Base-by-base conservation (phyloP, 1,140 invertebrate species). In the Arion vulgaris region DNA sequence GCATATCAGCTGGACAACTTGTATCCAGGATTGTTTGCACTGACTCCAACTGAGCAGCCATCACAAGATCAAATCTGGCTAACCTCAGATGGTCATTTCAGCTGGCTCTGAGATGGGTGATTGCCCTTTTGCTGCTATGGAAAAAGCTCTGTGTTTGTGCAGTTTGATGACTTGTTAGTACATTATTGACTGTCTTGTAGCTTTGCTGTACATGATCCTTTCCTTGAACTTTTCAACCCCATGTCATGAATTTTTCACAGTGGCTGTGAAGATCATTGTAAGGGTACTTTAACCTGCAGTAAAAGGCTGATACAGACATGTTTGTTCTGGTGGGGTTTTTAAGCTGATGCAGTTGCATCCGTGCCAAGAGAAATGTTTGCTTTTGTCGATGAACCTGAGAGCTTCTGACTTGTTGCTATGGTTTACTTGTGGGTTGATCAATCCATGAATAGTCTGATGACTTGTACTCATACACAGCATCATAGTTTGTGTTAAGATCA, bases 1-100 rank as follows among this genome's bases (percentile, higher is more conserved):
- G 38, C 68, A 49, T 80, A 80, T 49, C 39, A 41, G 36, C 68
- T 69, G 39, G 76, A 78, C 62, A 38, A 2, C 23, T 41, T 78
- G n/a, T 32, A 34, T 78, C 53, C 51, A 38, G n/a, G 36, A 5
- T 38, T n/a, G 38, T 45, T n/a, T 72, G 68, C 26, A 38, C 51
- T 53, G 74, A 73, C 71, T 73, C 41, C 1, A 26, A 5, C 36
- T 73, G 1, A 2, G 71, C 71, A 73, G 36, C 26, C 41, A 7
- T 41, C 38, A 71, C 1, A 45, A 71, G 4, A 71, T 17, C 38
- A 41, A 28, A 32, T 17, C 34, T 39, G 36, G 23, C 71, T 72
- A 32, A 39, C 36, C 71, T 45, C n/a, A 19, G 26, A 72, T 41
- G 36, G 71, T 72, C n/a, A 45, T 72, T n/a, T 32, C 71, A 41